phyloP scores from a whole-genome alignment of 2,113 vertebrate genomes.

The Tiliqua scincoides region DNA sequence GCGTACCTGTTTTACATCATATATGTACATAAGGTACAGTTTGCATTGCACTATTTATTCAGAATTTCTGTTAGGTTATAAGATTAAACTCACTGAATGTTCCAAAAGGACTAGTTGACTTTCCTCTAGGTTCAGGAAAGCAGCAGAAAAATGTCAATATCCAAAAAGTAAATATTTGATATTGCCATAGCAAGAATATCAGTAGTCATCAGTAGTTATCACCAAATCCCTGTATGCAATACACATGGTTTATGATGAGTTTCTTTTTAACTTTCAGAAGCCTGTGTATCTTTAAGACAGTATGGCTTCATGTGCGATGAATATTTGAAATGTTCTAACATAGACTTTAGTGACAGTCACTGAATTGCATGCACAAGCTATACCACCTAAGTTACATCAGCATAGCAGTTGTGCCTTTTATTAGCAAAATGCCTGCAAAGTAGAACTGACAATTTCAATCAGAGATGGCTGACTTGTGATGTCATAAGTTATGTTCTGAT shows the following conservation, averaged over 20 bases:
- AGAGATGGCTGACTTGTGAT: not conserved
- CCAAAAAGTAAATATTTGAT: slow-evolving; percentile 53
- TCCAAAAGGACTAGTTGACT: slow-evolving; percentile 46
- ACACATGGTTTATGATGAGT: not conserved
- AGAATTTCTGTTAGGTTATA: slow-evolving; percentile 35
- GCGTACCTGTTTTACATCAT: not conserved
- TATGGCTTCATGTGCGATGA: not conserved
- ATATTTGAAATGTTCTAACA: not conserved
- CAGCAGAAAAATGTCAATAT: slow-evolving; percentile 36
- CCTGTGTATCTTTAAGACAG: not conserved
- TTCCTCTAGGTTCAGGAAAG: slow-evolving; percentile 37
- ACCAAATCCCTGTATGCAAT: not conserved
- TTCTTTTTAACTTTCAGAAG: not conserved
- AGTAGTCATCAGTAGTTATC: slow-evolving; percentile 1
- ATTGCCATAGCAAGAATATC: not conserved
- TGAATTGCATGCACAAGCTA: no score
- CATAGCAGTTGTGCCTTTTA: no score
- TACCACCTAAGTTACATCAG: no score
- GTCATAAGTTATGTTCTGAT: no score
- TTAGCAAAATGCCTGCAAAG: no score
- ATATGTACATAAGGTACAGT: slow-evolving; percentile 42
- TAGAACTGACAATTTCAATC: no score
- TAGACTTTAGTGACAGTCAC: not conserved
- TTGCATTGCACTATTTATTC: slow-evolving; percentile 51
- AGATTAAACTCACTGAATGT: slow-evolving; percentile 27